Conservation (phyloP, 1,140 invertebrate species). For the Oreohelix idahoensis region DNA sequence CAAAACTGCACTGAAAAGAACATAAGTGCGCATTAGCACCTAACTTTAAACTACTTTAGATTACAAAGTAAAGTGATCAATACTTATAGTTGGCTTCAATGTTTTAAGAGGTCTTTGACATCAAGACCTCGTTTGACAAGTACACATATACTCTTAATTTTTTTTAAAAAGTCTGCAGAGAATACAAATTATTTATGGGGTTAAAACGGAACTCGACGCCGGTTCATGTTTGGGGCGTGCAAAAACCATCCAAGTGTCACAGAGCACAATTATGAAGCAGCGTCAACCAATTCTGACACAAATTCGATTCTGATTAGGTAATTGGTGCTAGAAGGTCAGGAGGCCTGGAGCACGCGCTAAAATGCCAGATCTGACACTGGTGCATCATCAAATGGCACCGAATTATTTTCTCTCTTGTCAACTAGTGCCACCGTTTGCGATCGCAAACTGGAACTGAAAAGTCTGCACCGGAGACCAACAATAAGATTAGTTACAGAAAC, state of each 20-base stretch:
- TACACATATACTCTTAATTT: neutral
- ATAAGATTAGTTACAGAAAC: too few relatives aligned
- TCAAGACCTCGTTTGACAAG: too few relatives aligned
- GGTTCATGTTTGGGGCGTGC: neutral
- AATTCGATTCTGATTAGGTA: constrained; percentile 7
- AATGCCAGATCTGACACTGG: constrained; percentile 6
- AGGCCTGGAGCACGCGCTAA: neutral
- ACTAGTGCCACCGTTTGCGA: too few relatives aligned
- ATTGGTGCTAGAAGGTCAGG: neutral
- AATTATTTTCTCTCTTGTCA: too few relatives aligned
- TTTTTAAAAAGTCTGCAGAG: neutral
- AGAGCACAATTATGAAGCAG: neutral
- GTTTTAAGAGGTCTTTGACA: too few relatives aligned
- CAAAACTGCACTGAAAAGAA: too few relatives aligned
- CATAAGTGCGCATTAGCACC: too few relatives aligned
- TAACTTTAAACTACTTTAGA: too few relatives aligned
- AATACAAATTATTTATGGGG: neutral
- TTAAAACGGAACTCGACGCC: neutral
- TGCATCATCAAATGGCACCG: neutral
- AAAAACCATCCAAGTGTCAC: neutral
- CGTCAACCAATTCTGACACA: constrained; percentile 2
- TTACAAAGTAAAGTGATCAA: too few relatives aligned
- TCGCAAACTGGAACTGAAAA: too few relatives aligned
- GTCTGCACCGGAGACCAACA: too few relatives aligned
- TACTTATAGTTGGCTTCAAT: too few relatives aligned